Evolutionary conservation across 2,888 invertebrate species (phyloP), one percentile per base, ranked within the genome.

Genomic region (Drosophila suboccidentalis): DNA sequence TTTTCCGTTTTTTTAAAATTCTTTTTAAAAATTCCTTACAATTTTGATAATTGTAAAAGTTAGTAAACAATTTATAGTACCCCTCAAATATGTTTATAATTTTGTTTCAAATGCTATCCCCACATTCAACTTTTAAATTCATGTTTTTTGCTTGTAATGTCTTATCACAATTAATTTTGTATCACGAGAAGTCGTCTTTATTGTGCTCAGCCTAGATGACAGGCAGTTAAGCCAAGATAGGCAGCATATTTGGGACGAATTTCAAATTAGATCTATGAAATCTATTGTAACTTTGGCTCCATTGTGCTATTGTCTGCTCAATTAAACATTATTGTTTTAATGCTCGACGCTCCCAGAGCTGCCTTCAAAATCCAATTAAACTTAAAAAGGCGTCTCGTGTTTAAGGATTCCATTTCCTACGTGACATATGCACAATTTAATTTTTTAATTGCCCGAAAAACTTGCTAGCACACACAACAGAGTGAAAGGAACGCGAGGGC

Each of bases 351-450:
- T 63, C 71, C 68, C 70, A 47, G 59, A 13, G 70, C 77, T 59
- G 68, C 71, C 58, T 77, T 83, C 74, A 74, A 83, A 83, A 86
- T 83, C 82, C 82, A 83, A 83, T 83, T 88, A 86, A 86, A 88
- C 80, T 85, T 82, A 80, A 59, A 80, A 80, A 67, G 86, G 64
- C 74, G 77, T 66, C 59, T 60, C 54, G 69, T 72, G 66, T 47
- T 61, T 60, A 57, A 68, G 66, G 64, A 71, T 64, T 38, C 68
- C 65, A 63, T 69, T 70, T 77, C 50, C 70, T 82, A 80, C 80
- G 80, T 87, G 88, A 83, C 80, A 74, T 83, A 88, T 83, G 83
- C 86, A 83, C 88, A 83, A 88, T 88, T 82, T 86, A 83, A 88
- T 82, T 83, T 83, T 77, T 86, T 88, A 83, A 88, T 88, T 83